Base-by-base conservation (phyloP, 1,140 invertebrate genomes). In the Ceratosolen fusciceps region DNA sequence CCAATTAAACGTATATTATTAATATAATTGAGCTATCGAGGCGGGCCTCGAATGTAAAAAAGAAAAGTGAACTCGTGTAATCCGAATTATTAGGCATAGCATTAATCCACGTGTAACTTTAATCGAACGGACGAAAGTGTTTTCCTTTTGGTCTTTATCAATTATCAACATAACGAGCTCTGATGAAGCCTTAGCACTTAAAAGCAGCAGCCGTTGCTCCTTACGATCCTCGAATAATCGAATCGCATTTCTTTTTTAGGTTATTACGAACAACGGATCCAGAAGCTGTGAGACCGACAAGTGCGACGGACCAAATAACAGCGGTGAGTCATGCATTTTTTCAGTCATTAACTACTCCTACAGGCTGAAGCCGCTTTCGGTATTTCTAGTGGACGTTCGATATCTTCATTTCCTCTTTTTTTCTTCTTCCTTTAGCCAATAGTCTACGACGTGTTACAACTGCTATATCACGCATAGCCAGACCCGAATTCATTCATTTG, bases 201-300 rank as follows among this genome's bases (percentile, higher is more conserved):
- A 21, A n/a, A n/a, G n/a, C 29, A 39, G 21, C 49, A 24, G 47
- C 19, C n/a, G 67, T 16, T 4, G 67, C 9, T 76, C 62, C 60
- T 74, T 70, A 58, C 67, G 79, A 75, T 79, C 8, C 8, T 75
- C 12, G 67, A 73, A 70, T 77, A 80, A 67, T 82, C 71, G 76
- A 75, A 70, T 58, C 80, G 80, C 70, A 58, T 83, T 79, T 77
- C 26, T 79, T 39, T 74, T 87, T 84, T 85, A 88, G 87, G 85
- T 88, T 84, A 87, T 86, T 82, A 77, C 71, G 82, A 88, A 88
- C 87, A 84, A 87, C 81, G 79, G 54, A 70, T 65, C 56, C n/a
- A 77, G 49, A 47, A 60, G 62, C 72, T 74, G 62, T 34, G 72
- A 74, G 52, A 82, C 71, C 54, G 82, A 82, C 84, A 83, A 72